Evolutionary conservation across 2,113 vertebrate species (phyloP), one percentile per base, ranked within the genome.

Genomic region (Pagrus major): DNA sequence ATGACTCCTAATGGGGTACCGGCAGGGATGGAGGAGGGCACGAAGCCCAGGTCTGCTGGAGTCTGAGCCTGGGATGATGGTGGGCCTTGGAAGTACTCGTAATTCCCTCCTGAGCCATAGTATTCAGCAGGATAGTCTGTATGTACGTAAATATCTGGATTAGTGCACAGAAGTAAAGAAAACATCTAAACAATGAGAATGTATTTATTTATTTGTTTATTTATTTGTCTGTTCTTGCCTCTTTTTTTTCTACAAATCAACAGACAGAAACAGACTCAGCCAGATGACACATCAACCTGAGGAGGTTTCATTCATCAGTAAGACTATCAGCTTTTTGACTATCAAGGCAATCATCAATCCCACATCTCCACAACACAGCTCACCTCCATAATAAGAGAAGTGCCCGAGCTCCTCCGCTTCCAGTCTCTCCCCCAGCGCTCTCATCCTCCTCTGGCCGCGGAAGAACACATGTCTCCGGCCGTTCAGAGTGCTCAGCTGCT

Each of bases 301-400:
- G 29, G 27, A 37, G 8, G 6, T 27, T 15, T 29, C n/a, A 4
- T 27, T 58, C 16, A 76, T 67, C 27, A 68, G 25, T 51, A 39
- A 54, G 8, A 56, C 9, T 2, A 78, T 52, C 2, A 39, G 16
- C 4, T 23, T n/a, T 11, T n/a, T 11, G 4, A 46, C 20, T 37
- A 25, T 37, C 15, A 9, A 21, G 29, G 16, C 2, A 15, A 58
- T 10, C 0, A 47, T 27, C 12, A 18, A 4, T 4, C 47, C n/a
- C 11, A 15, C 8, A 39, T 6, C 9, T 1, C 31, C 5, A 10
- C 23, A n/a, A 52, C 9, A 54, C 9, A 21, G 33, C 85, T 81
- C 69, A 99, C 98, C 98, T 96, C 97, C 97, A 54, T 99, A 98
- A 91, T 98, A 98, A 27, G 97, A 96, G 92, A 98, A 98, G 71